Conservation (phyloP, 2,888 invertebrate genomes). For the Ophraella communa region DNA sequence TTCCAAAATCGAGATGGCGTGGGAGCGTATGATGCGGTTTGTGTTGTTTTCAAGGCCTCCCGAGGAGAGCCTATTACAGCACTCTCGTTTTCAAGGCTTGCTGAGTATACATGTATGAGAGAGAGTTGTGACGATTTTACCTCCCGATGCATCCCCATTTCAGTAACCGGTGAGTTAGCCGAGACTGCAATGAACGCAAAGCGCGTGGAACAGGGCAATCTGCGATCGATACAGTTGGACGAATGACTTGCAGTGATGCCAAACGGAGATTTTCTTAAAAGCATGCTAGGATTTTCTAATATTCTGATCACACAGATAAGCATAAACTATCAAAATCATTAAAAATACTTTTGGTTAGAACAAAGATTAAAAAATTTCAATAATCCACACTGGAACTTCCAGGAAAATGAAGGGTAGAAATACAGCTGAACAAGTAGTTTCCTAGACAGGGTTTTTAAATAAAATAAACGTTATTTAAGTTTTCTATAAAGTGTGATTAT, state of each 20-base stretch:
- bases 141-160: slow-evolving; percentile 28
- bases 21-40: slow-evolving; percentile 42
- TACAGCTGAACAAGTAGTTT: too few relatives aligned
- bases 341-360: too few relatives aligned
- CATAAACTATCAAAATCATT: too few relatives aligned
- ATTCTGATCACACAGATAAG: too few relatives aligned
- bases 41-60: slow-evolving; percentile 21
- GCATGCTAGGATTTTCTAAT: not conserved
- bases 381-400: too few relatives aligned
- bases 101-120: slow-evolving; percentile 20
- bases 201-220: slow-evolving; percentile 33
- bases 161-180: slow-evolving; percentile 26
- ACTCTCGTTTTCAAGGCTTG: slow-evolving; percentile 41
- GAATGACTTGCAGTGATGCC: slow-evolving; percentile 26
- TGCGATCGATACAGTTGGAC: slow-evolving; percentile 44
- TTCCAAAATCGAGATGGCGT: slow-evolving; percentile 37
- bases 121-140: slow-evolving; percentile 8
- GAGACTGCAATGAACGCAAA: slow-evolving; percentile 36
- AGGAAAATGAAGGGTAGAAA: too few relatives aligned
- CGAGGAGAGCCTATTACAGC: slow-evolving; percentile 18
- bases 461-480: too few relatives aligned
- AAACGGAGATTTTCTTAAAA: not conserved
- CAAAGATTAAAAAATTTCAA: too few relatives aligned
- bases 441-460: too few relatives aligned
- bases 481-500: too few relatives aligned